These are phyloP conservation scores for Polymixis flavicincta DNA, from an alignment of 2,888 invertebrate genomes.

Conservation along the genomic window DNA sequence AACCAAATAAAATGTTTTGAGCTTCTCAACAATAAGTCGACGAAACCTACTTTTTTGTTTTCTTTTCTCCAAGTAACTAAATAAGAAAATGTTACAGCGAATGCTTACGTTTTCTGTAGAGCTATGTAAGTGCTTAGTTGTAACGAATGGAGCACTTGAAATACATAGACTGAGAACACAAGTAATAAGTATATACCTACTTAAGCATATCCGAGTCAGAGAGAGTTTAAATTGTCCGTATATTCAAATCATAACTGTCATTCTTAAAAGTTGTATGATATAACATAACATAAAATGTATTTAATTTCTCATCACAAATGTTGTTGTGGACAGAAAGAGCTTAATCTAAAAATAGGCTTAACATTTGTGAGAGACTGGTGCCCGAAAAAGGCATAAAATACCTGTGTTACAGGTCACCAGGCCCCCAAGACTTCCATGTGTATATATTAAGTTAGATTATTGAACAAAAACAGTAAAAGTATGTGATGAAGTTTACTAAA, in stretches of 20 bases:
- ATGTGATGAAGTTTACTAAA: too few species aligned
- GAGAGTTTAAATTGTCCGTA: background rate
- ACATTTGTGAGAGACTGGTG: too few species aligned
- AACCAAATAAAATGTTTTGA: background rate
- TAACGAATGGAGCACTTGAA: background rate
- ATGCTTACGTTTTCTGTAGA: conserved; percentile 14
- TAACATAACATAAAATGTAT: too few species aligned
- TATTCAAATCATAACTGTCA: background rate
- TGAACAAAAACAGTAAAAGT: too few species aligned
- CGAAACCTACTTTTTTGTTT: conserved; percentile 2
- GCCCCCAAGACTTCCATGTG: too few species aligned
- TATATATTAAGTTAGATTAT: too few species aligned
- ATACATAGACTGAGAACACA: background rate
- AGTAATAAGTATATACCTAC: background rate
- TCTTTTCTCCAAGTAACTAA: background rate
- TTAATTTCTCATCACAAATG: too few species aligned
- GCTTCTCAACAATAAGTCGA: background rate
- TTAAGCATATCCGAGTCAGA: background rate
- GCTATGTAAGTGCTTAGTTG: conserved; percentile 5
- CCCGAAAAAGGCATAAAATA: too few species aligned
- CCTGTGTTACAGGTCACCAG: too few species aligned
- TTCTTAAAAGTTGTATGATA: background rate
- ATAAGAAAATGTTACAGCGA: background rate
- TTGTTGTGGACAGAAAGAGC: too few species aligned
- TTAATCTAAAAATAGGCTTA: too few species aligned